These are phyloP conservation scores for Phoronis australis DNA, from an alignment of 2,888 invertebrate species.

Conservation along the genomic window DNA sequence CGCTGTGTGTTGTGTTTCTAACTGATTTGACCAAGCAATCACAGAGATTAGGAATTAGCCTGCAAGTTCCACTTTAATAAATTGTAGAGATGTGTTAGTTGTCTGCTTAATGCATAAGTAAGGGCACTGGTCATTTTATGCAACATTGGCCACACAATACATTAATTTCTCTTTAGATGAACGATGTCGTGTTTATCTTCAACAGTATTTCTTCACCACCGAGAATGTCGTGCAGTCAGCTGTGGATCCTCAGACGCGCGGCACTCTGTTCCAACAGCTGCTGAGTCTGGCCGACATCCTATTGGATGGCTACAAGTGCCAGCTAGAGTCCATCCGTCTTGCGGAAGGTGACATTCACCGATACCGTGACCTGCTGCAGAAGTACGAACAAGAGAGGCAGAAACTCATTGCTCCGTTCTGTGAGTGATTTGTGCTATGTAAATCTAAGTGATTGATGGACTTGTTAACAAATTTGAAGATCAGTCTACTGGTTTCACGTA, in stretches of 20 bases:
- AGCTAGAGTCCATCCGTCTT: constrained; percentile 58
- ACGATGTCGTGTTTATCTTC: constrained; percentile 30
- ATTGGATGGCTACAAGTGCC: constrained; percentile 67
- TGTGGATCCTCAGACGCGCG: constrained; percentile 58
- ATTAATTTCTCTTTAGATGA: neutral
- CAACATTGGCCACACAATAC: too few species aligned
- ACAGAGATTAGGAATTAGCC: too few species aligned
- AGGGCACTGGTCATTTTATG: too few species aligned
- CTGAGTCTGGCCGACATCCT: constrained; percentile 67
- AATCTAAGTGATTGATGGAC: too few species aligned
- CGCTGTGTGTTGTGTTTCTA: too few species aligned
- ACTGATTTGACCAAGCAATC: too few species aligned
- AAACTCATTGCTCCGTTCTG: constrained; percentile 46
- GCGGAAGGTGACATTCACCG: constrained; percentile 15
- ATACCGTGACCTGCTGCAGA: constrained; percentile 56
- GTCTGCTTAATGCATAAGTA: too few species aligned
- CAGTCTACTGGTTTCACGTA: too few species aligned
- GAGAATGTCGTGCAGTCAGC: constrained; percentile 53
- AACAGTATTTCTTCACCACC: constrained; percentile 39
- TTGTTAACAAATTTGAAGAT: too few species aligned
- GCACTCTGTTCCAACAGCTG: constrained; percentile 65
- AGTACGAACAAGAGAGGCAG: constrained; percentile 60
- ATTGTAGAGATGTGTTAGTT: too few species aligned
- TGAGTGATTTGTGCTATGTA: constrained; percentile 31
- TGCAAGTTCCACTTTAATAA: too few species aligned